Evolutionary conservation across 1,140 invertebrate genomes (phyloP).

Genomic region (Atta texana): DNA sequence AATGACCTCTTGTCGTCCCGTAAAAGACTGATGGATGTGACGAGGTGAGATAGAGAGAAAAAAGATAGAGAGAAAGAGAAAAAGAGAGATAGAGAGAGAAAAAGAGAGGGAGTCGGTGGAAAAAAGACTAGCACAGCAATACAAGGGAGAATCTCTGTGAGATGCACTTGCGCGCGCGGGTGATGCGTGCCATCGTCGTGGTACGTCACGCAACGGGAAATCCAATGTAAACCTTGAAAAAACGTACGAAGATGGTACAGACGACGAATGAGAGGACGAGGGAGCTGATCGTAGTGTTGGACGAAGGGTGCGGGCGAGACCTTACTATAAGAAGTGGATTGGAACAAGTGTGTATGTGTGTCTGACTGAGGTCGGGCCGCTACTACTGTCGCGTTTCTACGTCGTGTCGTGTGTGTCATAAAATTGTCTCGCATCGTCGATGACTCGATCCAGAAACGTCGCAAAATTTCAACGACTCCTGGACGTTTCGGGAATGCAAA

Average conservation of each 20-base stretch:
- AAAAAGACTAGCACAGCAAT: slow-evolving; percentile 54
- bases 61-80: slow-evolving; percentile 63
- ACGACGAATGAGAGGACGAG: not conserved
- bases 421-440: slow-evolving; percentile 60
- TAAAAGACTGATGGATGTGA: slow-evolving; percentile 34
- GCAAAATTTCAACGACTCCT: not conserved
- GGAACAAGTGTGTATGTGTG: slow-evolving; percentile 71
- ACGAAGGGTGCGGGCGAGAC: slow-evolving; percentile 65
- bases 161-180: slow-evolving; percentile 43
- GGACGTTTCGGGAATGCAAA: not conserved
- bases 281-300: not conserved
- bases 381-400: slow-evolving; percentile 45
- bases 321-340: slow-evolving; percentile 87
- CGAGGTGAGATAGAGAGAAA: slow-evolving; percentile 65
- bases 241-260: slow-evolving; percentile 58
- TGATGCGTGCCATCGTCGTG: slow-evolving; percentile 54
- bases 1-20: slow-evolving; percentile 16
- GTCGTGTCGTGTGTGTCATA: slow-evolving; percentile 31
- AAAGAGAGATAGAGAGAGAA: slow-evolving; percentile 41
- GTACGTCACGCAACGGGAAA: slow-evolving; percentile 74
- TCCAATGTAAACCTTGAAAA: slow-evolving; percentile 86
- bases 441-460: not conserved
- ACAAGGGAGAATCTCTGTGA: slow-evolving; percentile 47
- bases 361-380: slow-evolving; percentile 74
- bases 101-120: slow-evolving; percentile 39